Conservation (phyloP, 2,797 vertebrate genomes). For the Dryobates pubescens region DNA sequence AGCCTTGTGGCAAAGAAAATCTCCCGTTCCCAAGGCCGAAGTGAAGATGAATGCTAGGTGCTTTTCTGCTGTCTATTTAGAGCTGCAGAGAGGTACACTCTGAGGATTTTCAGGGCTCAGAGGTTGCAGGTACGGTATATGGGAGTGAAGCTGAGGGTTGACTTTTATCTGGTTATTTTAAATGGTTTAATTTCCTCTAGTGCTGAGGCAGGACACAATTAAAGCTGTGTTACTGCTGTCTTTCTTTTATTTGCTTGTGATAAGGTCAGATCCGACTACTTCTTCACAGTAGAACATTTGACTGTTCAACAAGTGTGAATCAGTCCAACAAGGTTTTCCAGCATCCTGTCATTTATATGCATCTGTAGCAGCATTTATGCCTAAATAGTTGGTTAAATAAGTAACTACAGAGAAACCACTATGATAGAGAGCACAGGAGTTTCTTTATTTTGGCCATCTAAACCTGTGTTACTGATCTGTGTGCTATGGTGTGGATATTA, state of each 20-base stretch:
- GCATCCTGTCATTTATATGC: neutral
- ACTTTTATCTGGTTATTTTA: neutral
- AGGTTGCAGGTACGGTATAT: neutral
- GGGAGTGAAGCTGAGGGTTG: neutral
- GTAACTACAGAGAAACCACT: neutral
- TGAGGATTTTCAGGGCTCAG: neutral
- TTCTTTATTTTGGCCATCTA: neutral
- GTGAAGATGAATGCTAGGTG: neutral
- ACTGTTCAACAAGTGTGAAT: neutral
- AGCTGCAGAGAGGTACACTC: neutral
- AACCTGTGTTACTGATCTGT: neutral
- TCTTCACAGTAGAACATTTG: neutral
- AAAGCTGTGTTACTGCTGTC: neutral
- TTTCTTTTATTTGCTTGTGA: neutral
- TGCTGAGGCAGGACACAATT: neutral
- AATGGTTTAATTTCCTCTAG: neutral
- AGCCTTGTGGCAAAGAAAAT: neutral
- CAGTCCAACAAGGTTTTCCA: neutral
- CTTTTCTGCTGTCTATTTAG: neutral
- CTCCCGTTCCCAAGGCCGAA: conserved; percentile 25
- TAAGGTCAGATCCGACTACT: neutral
- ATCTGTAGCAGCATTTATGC: neutral
- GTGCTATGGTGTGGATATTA: neutral
- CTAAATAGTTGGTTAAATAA: neutral
- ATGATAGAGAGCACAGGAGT: neutral